Base-by-base conservation (phyloP, 2,797 vertebrate genomes). In the Sebastes hubbsi region DNA sequence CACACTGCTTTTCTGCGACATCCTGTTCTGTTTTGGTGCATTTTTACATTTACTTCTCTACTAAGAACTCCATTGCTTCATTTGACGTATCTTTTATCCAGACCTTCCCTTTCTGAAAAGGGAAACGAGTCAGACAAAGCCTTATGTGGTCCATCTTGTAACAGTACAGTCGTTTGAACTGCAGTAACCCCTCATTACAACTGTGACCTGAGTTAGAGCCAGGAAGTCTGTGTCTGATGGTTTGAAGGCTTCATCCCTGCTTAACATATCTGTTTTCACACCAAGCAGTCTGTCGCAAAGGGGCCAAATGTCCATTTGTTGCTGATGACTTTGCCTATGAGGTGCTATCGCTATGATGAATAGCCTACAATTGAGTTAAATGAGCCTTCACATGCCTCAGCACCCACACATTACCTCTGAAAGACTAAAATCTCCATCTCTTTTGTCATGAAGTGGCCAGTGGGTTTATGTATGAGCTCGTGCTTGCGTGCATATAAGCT, bases 401-500 rank as follows among this genome's bases (percentile, higher is more conserved):
- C 59, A 75, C 49, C 81, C 77, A 62, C 73, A 74, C 61, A 18
- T 75, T 49, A 55, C 16, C 29, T 62, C 68, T 46, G 29, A 82
- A 87, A 38, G 67, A 9, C 63, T 36, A 22, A 63, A 20, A 87
- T 83, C 72, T 81, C 80, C 78, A 71, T 87, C 67, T 75, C 73
- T 76, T 91, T 93, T 91, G 86, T 89, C 59, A 68, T 59, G 42
- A 65, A 86, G 74, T 87, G 75, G 75, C 77, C 81, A 56, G 54
- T 80, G 67, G 68, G 67, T 75, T 80, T 79, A 86, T 89, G 88
- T 42, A 90, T 86, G 82, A 89, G 84, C 79, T 69, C 71, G 66
- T 72, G 61, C 80, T 90, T 87, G 87, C 83, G 65, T 93, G 90
- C 90, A 77, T 85, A 69, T 77, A 64, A 91, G 68, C 80, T 80